A percentile compares a stretch with the other conserved stretches of the same genome.
Conservation (phyloP, 2,888 invertebrate genomes). For the Diachrysia chrysitis region DNA sequence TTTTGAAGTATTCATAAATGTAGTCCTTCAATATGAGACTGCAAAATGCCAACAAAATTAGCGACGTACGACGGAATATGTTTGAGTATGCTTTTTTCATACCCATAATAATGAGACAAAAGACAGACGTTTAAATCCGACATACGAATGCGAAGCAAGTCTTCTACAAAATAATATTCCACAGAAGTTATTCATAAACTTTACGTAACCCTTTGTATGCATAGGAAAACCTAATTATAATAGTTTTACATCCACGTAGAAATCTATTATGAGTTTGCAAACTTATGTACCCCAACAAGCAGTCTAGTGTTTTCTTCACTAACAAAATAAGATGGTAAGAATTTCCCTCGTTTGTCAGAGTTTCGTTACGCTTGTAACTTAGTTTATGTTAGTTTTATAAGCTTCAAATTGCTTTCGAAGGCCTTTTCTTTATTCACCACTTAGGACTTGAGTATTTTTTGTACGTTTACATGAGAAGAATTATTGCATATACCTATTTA, state of each 20-base stretch:
- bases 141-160: conserved; percentile 16
- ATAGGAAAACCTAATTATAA: conserved; percentile 51
- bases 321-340: conserved; percentile 34
- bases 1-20: background rate
- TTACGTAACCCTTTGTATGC: conserved; percentile 32
- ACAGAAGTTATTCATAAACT: conserved; percentile 25
- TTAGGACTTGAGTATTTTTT: conserved; percentile 17
- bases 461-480: conserved; percentile 15
- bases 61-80: background rate
- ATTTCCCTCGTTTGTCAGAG: conserved; percentile 37
- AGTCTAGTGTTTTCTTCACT: conserved; percentile 24
- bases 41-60: background rate
- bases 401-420: conserved; percentile 29
- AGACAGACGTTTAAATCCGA: conserved; percentile 10
- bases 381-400: conserved; percentile 46
- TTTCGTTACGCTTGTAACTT: conserved; percentile 32
- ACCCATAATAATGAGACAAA: conserved; percentile 12
- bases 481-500: background rate
- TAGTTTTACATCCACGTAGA: conserved; percentile 43
- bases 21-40: background rate
- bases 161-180: conserved; percentile 12
- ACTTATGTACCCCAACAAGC: conserved; percentile 25
- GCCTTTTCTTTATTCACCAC: conserved; percentile 30
- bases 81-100: background rate
- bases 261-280: conserved; percentile 53